phyloP scores from a whole-genome alignment of 64 coral and sea anemone genomes.

The Orbicella faveolata region DNA sequence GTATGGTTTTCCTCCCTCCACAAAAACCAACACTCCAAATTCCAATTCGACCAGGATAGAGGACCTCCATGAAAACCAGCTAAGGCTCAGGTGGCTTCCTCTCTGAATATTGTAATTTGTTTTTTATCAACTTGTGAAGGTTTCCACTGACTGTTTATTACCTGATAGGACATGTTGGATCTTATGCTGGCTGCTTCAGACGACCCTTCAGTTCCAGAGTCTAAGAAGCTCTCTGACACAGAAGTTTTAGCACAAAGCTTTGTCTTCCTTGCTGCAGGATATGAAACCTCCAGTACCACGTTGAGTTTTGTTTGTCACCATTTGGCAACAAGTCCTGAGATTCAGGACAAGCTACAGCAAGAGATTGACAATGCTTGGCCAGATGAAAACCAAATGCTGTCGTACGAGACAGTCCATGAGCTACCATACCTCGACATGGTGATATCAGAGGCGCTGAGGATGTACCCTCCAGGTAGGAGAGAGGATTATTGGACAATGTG shows the following conservation, averaged over 20 bases:
- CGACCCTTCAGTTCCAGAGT: background rate
- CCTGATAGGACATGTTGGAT: constrained; percentile 29
- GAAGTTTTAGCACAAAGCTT: constrained; percentile 24
- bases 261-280: constrained; percentile 24
- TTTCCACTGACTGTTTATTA: no score
- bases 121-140: no score
- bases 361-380: constrained; percentile 34
- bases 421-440: constrained; percentile 49
- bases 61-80: no score
- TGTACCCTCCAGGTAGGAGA: constrained; percentile 23
- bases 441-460: constrained; percentile 16
- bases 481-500: background rate
- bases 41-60: no score
- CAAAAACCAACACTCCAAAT: no score
- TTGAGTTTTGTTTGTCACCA: constrained; percentile 8
- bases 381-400: constrained; percentile 3
- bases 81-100: no score
- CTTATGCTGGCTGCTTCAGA: constrained; percentile 1
- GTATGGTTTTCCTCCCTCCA: no score
- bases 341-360: constrained; percentile 29
- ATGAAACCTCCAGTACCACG: constrained; percentile 20
- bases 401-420: constrained; percentile 25
- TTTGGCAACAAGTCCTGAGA: constrained; percentile 10
- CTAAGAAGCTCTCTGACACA: background rate
- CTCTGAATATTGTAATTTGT: no score